Evolutionary conservation across 2,888 invertebrate genomes (phyloP), one percentile per base, ranked within the genome.

Genomic region (Chydorus sphaericus): DNA sequence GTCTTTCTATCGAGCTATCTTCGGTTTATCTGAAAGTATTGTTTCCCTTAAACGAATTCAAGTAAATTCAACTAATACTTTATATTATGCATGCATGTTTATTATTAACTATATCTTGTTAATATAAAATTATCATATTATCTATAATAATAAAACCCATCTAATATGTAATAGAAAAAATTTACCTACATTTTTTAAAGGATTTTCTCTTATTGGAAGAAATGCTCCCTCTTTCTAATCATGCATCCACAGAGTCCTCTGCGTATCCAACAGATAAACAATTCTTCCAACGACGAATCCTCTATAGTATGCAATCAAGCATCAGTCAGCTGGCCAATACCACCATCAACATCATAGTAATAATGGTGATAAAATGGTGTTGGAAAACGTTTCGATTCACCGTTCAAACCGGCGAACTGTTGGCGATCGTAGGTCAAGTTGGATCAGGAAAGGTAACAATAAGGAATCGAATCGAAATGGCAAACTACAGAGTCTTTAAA

Each of bases 1-100:
- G 14, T 87, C 86, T 70, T 85, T 93, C 63, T 92, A 93, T 0
- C 82, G 84, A 63, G 84, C 85, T 49, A 81, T 91, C 61, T 81
- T 84, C 3, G 83, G 83, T 72, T 76, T 84, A 33, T 83, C 87
- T 0, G 90, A 91, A 72, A 82, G 82, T 0, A 70, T 77, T 28
- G 84, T 91, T 54, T 84, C 87, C 7, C 78, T 86, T 53, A 76
- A 75, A 57, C 76, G 72, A 53, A 71, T 90, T 31, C 78, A 77
- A 70, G 74, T 33, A 31, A 20, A 23, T 20, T n/a, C 14, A 48
- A 23, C 16, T 10, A 8, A 11, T 10, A n/a, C n/a, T n/a, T 7
- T 20, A 14, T 55, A 55, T 71, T 56, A 29, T 39, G 14, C 8
- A 33, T 10, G 14, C 16, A 6, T 5, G 14, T 4, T 7, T 36